A percentile compares a stretch with the other conserved stretches of the same genome.
Conservation (phyloP, 2,113 vertebrate genomes). For the Xenopus borealis region DNA sequence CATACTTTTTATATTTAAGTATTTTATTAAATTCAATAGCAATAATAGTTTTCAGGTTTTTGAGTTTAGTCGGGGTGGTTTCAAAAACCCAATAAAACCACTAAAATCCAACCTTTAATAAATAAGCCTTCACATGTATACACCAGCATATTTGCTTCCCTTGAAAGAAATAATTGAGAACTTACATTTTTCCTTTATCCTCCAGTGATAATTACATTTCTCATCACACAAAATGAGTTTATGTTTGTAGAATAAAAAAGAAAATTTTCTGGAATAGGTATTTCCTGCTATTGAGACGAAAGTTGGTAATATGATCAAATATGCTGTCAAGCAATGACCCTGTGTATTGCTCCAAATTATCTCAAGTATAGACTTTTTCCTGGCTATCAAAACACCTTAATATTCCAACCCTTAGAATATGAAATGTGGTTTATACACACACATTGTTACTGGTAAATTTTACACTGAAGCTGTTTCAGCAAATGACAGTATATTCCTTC, state of each 20-base stretch:
- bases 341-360: constrained; percentile 60
- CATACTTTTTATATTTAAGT: too few species aligned
- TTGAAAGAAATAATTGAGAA: constrained; percentile 53
- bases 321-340: constrained; percentile 62
- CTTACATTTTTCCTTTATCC: constrained; percentile 59
- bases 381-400: constrained; percentile 54
- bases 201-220: constrained; percentile 63
- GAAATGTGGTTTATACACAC: constrained; percentile 39
- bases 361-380: constrained; percentile 71
- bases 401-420: constrained; percentile 71
- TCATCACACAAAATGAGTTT: constrained; percentile 69
- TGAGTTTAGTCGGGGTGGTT: too few species aligned
- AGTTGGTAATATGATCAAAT: constrained; percentile 52
- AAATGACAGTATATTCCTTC: constrained; percentile 18
- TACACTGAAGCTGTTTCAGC: constrained; percentile 32
- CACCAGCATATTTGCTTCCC: constrained; percentile 54
- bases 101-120: too few species aligned
- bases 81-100: too few species aligned
- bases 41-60: too few species aligned
- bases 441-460: constrained; percentile 35
- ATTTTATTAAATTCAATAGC: too few species aligned
- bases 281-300: constrained; percentile 48
- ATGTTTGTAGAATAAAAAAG: constrained; percentile 49
- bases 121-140: constrained; percentile 37
- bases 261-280: constrained; percentile 45